Evolutionary conservation across 2,888 invertebrate genomes (phyloP), one percentile per base, ranked within the genome.

Genomic region (Ophion ventricosus): DNA sequence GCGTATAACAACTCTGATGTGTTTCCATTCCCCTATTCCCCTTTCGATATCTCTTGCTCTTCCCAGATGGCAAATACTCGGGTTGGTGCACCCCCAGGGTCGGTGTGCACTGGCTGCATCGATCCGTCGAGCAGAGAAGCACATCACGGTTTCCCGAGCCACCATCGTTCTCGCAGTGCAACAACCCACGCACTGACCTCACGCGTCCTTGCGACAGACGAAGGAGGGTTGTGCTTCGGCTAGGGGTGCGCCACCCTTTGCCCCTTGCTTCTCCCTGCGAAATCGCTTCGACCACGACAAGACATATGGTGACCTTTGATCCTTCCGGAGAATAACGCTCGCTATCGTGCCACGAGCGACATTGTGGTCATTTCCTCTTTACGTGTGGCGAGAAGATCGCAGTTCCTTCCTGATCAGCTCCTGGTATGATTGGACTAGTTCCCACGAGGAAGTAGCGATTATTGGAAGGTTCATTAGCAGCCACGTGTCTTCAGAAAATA

Each of bases 181-280:
- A 92, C 92, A 92, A 92, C 92, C 92, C 92, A 92, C 92, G 91
- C 92, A 85, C 87, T 91, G 89, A 91, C 91, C 92, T 87, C 90
- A 84, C 83, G 81, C 78, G 90, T 88, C 90, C 91, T 90, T 90
- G 89, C 81, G 82, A 79, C 80, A 61, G 57, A 49, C 25, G 57
- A 10, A 17, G 54, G 77, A 26, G 59, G 29, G 61, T 63, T 14
- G 29, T 14, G 29, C 69, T 82, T 63, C 74, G 76, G 20, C 56
- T 85, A 77, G 70, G 54, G 35, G 64, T 72, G 49, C 75, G 26
- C 83, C 86, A 80, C 74, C 80, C 80, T 77, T 63, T 67, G n/a
- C n/a, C 61, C 25, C n/a, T 11, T 26, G 26, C 23, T 5, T 11
- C 17, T 11, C 23, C 14, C 14, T 17, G 1, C 17, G 17, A 66